A percentile compares a stretch with the other conserved stretches of the same genome.
Evolutionary conservation across 2,888 invertebrate species (phyloP).

Genomic region (Cheilosia grossa): DNA sequence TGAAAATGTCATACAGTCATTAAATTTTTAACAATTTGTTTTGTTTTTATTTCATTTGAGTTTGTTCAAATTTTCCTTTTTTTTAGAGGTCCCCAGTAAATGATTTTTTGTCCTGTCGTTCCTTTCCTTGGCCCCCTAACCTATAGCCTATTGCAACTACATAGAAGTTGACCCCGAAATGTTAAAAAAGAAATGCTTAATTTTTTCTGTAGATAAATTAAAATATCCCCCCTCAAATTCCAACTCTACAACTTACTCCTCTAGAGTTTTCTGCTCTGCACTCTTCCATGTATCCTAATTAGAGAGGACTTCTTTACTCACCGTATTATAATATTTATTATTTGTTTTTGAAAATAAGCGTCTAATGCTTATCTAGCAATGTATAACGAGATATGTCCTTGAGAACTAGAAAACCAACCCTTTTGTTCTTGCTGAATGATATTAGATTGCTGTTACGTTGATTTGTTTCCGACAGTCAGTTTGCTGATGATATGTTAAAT

Average conservation of each 20-base stretch:
- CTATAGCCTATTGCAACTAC: conserved; percentile 39
- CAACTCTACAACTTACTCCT: conserved; percentile 52
- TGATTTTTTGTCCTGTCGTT: conserved; percentile 16
- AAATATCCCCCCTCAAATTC: conserved; percentile 28
- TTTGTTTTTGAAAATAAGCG: conserved; percentile 43
- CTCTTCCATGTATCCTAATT: conserved; percentile 42
- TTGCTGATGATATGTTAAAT: conserved; percentile 63
- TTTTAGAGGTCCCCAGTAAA: conserved; percentile 64
- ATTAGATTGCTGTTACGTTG: conserved; percentile 70
- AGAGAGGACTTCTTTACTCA: conserved; percentile 50
- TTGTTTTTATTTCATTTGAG: conserved; percentile 12
- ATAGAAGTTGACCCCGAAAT: conserved; percentile 69
- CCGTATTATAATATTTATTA: conserved; percentile 14
- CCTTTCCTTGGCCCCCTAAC: conserved; percentile 6
- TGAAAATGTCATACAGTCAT: conserved; percentile 60
- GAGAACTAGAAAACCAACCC: conserved; percentile 32
- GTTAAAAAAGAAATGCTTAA: conserved; percentile 57
- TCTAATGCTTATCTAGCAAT: conserved; percentile 43
- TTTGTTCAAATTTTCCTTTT: conserved; percentile 26
- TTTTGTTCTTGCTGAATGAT: conserved; percentile 71
- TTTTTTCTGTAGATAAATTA: conserved; percentile 63
- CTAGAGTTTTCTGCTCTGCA: conserved; percentile 67
- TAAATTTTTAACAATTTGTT: conserved; percentile 25
- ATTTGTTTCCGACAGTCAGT: conserved; percentile 72
- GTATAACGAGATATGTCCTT: conserved; percentile 25